A percentile compares a stretch with the other conserved stretches of the same genome.
These are phyloP conservation scores for Drosophila fungiperda DNA, from an alignment of 2,888 invertebrate species.

Conservation along the genomic window DNA sequence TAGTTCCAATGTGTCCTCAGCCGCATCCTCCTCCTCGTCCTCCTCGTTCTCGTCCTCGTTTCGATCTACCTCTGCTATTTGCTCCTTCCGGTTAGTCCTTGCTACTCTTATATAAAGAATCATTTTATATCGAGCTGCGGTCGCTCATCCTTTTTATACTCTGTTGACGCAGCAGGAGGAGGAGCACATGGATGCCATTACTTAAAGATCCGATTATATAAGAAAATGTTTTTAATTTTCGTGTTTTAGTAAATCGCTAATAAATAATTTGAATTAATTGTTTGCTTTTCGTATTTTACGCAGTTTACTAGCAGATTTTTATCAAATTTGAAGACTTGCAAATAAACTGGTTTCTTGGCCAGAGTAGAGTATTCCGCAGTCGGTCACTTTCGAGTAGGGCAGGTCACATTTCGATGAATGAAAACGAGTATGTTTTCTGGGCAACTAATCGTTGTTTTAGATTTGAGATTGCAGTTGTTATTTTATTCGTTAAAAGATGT, in stretches of 20 bases:
- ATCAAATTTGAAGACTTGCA: no score
- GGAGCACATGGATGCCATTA: neutral
- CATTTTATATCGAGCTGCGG: slow-evolving; percentile 60
- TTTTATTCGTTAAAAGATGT: neutral
- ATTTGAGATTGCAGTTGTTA: neutral
- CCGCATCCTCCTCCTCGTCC: neutral
- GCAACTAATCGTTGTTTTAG: neutral
- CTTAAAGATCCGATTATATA: neutral
- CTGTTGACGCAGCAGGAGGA: neutral
- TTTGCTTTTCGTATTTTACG: neutral
- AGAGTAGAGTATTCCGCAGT: neutral
- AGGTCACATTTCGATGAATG: neutral
- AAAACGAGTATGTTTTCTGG: neutral
- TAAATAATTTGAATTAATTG: neutral
- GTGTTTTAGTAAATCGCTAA: neutral
- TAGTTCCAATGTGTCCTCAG: slow-evolving; percentile 64
- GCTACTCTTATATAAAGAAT: slow-evolving; percentile 54
- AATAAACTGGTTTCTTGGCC: no score
- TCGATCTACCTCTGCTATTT: neutral
- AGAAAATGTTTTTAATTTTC: neutral
- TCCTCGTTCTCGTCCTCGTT: neutral
- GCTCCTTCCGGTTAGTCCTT: slow-evolving; percentile 19
- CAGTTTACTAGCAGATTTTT: neutral
- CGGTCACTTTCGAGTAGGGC: neutral
- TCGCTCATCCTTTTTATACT: slow-evolving; percentile 50